Percentiles rank a stretch among this genome's conserved stretches.
phyloP scores from a whole-genome alignment of 2,888 invertebrate genomes.

The Bellardia pandia region DNA sequence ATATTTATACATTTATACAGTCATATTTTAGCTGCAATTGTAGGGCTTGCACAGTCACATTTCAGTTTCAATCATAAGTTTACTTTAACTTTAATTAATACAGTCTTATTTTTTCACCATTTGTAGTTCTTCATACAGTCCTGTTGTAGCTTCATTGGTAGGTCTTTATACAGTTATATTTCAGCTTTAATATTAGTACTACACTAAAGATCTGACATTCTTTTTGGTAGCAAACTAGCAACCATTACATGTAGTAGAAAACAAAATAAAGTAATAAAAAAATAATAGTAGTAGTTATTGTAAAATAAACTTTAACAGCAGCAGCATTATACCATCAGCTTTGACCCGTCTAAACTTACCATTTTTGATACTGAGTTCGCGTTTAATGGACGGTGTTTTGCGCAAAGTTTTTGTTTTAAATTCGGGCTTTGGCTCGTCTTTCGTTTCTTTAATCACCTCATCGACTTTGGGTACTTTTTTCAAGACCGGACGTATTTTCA shows the following conservation, averaged over 20 bases:
- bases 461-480: slow-evolving; percentile 83
- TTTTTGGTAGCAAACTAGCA: not conserved
- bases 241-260: not conserved
- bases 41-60: too few species aligned
- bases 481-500: slow-evolving; percentile 82
- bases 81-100: too few species aligned
- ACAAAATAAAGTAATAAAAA: not conserved
- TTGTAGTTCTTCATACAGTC: too few species aligned
- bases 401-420: slow-evolving; percentile 83
- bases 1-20: too few species aligned
- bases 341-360: slow-evolving; percentile 78
- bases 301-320: not conserved
- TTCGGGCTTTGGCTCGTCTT: slow-evolving; percentile 82
- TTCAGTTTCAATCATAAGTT: too few species aligned
- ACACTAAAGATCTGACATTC: not conserved
- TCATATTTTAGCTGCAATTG: too few species aligned
- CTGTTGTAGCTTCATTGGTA: not conserved
- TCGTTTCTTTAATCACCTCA: slow-evolving; percentile 80
- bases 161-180: too few species aligned
- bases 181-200: not conserved
- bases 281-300: not conserved
- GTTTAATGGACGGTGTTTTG: slow-evolving; percentile 82
- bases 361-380: slow-evolving; percentile 81
- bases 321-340: not conserved
- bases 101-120: not conserved